A percentile compares a stretch with the other conserved stretches of the same genome.
Conservation (phyloP, 2,888 invertebrate genomes). For the Himalopsyche tibetana region DNA sequence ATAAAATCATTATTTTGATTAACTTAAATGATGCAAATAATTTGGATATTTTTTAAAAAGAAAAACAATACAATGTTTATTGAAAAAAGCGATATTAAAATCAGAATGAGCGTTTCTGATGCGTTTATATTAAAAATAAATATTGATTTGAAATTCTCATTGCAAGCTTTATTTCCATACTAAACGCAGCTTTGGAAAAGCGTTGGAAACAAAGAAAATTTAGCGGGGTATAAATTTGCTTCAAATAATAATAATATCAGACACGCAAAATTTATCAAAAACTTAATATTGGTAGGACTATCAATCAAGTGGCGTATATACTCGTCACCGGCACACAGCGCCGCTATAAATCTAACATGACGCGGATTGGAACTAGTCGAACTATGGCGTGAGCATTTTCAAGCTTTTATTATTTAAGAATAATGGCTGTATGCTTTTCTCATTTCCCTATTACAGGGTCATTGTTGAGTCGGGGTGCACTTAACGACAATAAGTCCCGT, state of each 20-base stretch:
- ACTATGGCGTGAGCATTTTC: constrained; percentile 20
- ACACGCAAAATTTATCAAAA: constrained; percentile 17
- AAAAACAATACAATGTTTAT: too few relatives aligned
- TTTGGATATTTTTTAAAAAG: too few relatives aligned
- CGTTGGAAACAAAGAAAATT: too few relatives aligned
- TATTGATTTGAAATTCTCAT: too few relatives aligned
- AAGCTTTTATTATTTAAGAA: constrained; percentile 25
- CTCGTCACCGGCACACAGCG: constrained; percentile 12
- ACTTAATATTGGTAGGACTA: constrained; percentile 9
- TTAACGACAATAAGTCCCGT: constrained; percentile 8
- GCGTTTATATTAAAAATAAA: too few relatives aligned
- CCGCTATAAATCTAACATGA: constrained; percentile 25
- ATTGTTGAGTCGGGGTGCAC: constrained; percentile 16
- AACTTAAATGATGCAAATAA: too few relatives aligned
- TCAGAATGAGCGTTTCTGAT: too few relatives aligned
- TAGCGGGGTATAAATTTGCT: background rate
- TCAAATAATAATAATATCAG: constrained; percentile 21
- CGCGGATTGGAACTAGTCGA: constrained; percentile 17
- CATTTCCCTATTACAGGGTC: constrained; percentile 34
- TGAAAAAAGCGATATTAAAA: too few relatives aligned
- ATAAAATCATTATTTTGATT: too few relatives aligned
- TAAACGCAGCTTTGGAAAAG: too few relatives aligned
- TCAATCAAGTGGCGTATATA: background rate
- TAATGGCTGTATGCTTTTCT: background rate
- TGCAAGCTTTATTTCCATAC: too few relatives aligned